These are phyloP conservation scores for Eueremaeus valkanovi DNA, from an alignment of 2,888 invertebrate species.

Conservation along the genomic window DNA sequence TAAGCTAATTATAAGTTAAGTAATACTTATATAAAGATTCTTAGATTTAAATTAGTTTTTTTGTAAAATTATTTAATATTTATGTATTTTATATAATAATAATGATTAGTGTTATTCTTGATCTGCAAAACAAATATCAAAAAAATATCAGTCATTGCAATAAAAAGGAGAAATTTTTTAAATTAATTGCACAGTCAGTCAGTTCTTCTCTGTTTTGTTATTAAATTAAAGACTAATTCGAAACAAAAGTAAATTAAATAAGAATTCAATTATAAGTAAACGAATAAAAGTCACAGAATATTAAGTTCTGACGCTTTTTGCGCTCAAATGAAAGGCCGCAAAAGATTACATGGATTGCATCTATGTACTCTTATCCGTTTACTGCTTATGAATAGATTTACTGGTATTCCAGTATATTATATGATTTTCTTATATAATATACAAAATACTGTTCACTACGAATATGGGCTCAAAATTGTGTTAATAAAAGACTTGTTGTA, in stretches of 20 bases:
- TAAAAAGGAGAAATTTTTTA: background rate
- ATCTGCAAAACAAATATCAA: no score
- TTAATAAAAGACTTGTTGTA: background rate
- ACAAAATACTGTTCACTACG: background rate
- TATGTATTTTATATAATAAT: background rate
- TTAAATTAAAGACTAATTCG: background rate
- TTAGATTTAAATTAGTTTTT: slow-evolving; percentile 19
- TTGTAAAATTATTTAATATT: background rate
- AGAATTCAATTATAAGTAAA: background rate
- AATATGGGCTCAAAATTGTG: background rate
- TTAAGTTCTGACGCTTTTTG: background rate
- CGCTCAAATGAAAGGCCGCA: background rate
- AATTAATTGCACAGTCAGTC: slow-evolving; percentile 30
- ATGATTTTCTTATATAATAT: background rate
- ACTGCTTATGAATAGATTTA: no score
- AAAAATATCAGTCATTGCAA: background rate
- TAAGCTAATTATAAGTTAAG: slow-evolving; percentile 31
- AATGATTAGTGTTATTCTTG: background rate
- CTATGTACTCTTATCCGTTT: no score
- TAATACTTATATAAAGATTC: slow-evolving; percentile 12
- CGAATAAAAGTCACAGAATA: background rate
- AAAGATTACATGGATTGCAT: no score
- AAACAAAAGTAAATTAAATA: background rate
- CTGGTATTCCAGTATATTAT: no score
- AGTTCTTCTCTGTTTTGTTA: background rate